Percentiles rank a stretch among this genome's conserved stretches.
phyloP scores from a whole-genome alignment of 2,113 vertebrate genomes.

The Psittacula cyanocephala region DNA sequence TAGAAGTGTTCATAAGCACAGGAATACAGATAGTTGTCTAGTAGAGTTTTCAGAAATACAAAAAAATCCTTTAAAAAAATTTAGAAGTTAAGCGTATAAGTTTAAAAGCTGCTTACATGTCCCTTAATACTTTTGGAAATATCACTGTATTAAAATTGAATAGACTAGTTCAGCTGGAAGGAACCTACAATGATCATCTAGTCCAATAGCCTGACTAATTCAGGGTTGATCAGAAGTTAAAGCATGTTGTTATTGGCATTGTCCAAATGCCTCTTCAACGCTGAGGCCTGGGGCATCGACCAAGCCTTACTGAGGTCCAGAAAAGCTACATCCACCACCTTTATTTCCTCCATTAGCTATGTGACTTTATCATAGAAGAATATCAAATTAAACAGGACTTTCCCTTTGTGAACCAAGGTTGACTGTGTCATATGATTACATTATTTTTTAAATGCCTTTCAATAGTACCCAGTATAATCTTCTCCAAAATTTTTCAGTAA shows the following conservation, averaged over 20 bases:
- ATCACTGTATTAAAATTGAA: not conserved
- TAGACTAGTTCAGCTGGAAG: not conserved
- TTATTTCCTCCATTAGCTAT: not conserved
- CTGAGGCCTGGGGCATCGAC: not conserved
- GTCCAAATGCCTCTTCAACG: not conserved
- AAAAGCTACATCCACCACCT: not conserved
- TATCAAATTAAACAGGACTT: not conserved
- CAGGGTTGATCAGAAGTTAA: not conserved
- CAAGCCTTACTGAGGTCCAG: not conserved
- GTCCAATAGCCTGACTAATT: not conserved
- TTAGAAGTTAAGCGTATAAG: not conserved
- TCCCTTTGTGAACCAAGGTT: not conserved
- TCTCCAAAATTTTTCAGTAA: not conserved
- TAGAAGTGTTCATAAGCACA: not conserved
- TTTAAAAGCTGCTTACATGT: not conserved
- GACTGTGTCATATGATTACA: not conserved
- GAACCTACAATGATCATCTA: not conserved
- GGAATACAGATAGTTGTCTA: not conserved
- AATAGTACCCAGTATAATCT: not conserved
- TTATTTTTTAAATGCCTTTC: not conserved
- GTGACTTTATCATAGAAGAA: not conserved
- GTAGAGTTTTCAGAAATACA: not conserved
- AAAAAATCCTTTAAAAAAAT: not conserved
- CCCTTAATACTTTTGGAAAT: not conserved
- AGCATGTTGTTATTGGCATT: not conserved